Base-by-base conservation (phyloP, 2,888 invertebrate species). In the Tiliacea aurago region DNA sequence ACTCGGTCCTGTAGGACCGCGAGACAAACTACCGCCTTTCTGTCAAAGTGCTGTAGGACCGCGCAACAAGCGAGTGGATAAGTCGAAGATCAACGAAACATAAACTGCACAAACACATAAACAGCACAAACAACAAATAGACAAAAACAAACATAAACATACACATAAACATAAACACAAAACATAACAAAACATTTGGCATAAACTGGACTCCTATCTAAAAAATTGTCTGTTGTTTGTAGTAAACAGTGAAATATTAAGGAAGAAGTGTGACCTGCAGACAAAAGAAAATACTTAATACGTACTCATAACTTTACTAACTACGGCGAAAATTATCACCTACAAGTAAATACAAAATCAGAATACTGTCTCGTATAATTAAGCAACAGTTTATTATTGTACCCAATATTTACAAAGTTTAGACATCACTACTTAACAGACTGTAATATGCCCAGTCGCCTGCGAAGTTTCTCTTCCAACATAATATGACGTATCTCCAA, bases 391-490 rank as follows among this genome's bases (percentile, higher is more conserved):
- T 71, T 41, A 70, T 23, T 41, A 70, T 23, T 62, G 6, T 18
- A 45, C 15, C 28, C 37, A 41, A 55, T 9, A 28, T 47, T 73
- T 47, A 53, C 45, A 55, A 63, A 28, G 13, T 55, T 63, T 28
- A 51, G 37, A 4, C 28, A n/a, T 45, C 43, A 45, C 18, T 18
- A 28, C 20, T 37, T 37, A 37, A 9, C 1, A 10, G 7, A 73
- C 15, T 41, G 55, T 76, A 56, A 43, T 20, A 55, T 23, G 11
- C 23, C 7, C 41, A 76, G 43, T 66, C 49, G 20, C 20, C 43
- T 23, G 43, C 23, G 11, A 58, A 49, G 43, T 43, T 76, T 73
- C 43, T 58, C 47, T 49, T 33, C 28, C 65, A 65, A 23, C 55
- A 56, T 15, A 53, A 20, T 53, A n/a, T n/a, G 33, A 43, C 33